Conservation (phyloP, 53 echinoderm and acorn worm genomes). For the Patiria pectinifera region DNA sequence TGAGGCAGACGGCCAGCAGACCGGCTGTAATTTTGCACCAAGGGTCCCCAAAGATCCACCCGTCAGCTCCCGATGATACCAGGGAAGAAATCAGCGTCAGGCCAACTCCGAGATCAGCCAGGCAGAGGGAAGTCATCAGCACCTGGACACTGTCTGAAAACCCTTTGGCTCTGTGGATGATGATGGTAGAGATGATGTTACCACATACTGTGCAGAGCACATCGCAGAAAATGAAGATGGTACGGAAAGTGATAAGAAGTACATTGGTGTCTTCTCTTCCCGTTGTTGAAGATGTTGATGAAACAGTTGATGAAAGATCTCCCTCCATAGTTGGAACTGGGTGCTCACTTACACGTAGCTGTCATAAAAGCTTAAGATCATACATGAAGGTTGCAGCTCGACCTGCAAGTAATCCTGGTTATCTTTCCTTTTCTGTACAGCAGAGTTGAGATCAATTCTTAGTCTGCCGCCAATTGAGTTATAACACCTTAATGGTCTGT, state of each 20-base stretch:
- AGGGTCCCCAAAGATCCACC: constrained; percentile 53
- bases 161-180: constrained; percentile 20
- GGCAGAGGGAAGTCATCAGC: constrained; percentile 51
- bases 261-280: background rate
- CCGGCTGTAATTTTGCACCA: constrained; percentile 59
- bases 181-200: constrained; percentile 22
- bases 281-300: background rate
- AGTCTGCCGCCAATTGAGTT: too few species aligned
- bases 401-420: too few species aligned
- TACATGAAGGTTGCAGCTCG: too few species aligned
- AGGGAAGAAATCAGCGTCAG: constrained; percentile 11
- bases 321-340: background rate
- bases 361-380: background rate
- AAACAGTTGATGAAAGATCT: background rate
- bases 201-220: constrained; percentile 29
- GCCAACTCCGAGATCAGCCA: constrained; percentile 54
- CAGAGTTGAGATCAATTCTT: too few species aligned
- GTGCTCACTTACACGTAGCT: background rate
- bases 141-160: constrained; percentile 20
- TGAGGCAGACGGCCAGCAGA: constrained; percentile 34
- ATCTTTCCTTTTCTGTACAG: too few species aligned
- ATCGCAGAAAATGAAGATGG: constrained; percentile 33
- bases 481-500: too few species aligned
- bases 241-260: constrained; percentile 11
- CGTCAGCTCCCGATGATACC: constrained; percentile 8